Conservation (phyloP, 2,888 invertebrate species). For the Eledona agricola region DNA sequence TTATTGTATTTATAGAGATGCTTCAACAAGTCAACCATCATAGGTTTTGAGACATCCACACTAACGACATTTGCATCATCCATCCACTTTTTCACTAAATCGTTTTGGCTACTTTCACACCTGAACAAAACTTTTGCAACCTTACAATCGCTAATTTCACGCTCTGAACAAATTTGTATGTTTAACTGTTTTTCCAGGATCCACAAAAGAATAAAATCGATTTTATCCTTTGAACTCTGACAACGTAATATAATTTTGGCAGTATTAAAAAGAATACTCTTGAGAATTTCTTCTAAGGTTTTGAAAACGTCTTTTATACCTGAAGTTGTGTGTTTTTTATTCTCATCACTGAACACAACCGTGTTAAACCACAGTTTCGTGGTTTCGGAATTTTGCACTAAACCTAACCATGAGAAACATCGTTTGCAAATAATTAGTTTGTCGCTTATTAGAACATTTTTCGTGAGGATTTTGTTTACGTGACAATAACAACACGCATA, state of each 20-base stretch:
- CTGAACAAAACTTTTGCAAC: slow-evolving; percentile 69
- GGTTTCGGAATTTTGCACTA: slow-evolving; percentile 60
- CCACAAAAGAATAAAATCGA: slow-evolving; percentile 69
- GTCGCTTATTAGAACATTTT: slow-evolving; percentile 63
- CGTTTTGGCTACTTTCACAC: slow-evolving; percentile 62
- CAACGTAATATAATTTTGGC: slow-evolving; percentile 68
- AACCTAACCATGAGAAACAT: slow-evolving; percentile 69
- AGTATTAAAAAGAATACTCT: slow-evolving; percentile 65
- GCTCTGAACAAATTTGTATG: slow-evolving; percentile 59
- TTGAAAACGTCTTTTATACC: slow-evolving; percentile 66
- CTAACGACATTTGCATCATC: slow-evolving; percentile 65
- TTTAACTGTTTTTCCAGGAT: slow-evolving; percentile 70
- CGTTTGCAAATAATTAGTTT: slow-evolving; percentile 67
- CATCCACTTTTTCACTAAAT: slow-evolving; percentile 65
- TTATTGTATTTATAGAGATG: slow-evolving; percentile 67
- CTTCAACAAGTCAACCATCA: slow-evolving; percentile 66
- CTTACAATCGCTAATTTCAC: slow-evolving; percentile 61
- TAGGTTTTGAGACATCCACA: slow-evolving; percentile 68
- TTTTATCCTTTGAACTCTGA: slow-evolving; percentile 60
- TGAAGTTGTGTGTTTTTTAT: slow-evolving; percentile 45
- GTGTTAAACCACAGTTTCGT: slow-evolving; percentile 70
- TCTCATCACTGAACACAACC: slow-evolving; percentile 59
- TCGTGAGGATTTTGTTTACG: slow-evolving; percentile 53
- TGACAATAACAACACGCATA: slow-evolving; percentile 68
- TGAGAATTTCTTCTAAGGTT: slow-evolving; percentile 65